Evolutionary conservation across 2,797 vertebrate genomes (phyloP), one percentile per base, ranked within the genome.

Genomic region (Borostomias antarcticus): DNA sequence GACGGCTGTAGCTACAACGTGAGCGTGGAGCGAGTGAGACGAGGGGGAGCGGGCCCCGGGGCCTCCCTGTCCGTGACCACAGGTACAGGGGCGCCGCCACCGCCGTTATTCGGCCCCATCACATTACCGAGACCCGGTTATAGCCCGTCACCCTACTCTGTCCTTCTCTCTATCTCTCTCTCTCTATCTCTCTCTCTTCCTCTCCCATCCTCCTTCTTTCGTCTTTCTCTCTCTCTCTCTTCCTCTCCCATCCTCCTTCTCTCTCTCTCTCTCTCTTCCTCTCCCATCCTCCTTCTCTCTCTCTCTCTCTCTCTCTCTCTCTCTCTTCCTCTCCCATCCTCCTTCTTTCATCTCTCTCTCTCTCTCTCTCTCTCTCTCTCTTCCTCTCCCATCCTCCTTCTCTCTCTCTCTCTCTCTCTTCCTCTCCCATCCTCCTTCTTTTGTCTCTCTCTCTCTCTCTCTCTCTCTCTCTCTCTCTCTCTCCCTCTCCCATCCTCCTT

Each of bases 1-100:
- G 85, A 89, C 45, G 93, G 95, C n/a, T 90, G 89, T 72, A 89
- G 77, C 73, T 96, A 95, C 83, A 94, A 93, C 45, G 83, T 93
- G 77, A 94, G 87, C 17, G 79, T 93, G 26, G 80, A 85, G 57
- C 89, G 93, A 76, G 72, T 94, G 60, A 93, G 87, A 85, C 90
- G 82, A 68, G 73, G 17, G 65, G 70, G 74, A 56, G 78, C 82
- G 62, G 92, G 92, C 69, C 66, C 59, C 33, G 58, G 84, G 56
- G 86, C 86, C 54, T 88, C 66, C 80, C 82, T 91, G 63, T 82
- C 80, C 65, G 66, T 94, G 64, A 80, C 85, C 75, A 77, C 90
- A 94, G 91, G 93, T 95, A 84, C 74, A 82, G 61, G 0, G 56
- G n/a, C 37, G 62, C 15, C 62, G 59, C 61, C 67, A 11, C 47